Percentiles rank a stretch among this genome's conserved stretches.
Conservation (phyloP, 2,888 invertebrate species). For the Drosophila lutescens region DNA sequence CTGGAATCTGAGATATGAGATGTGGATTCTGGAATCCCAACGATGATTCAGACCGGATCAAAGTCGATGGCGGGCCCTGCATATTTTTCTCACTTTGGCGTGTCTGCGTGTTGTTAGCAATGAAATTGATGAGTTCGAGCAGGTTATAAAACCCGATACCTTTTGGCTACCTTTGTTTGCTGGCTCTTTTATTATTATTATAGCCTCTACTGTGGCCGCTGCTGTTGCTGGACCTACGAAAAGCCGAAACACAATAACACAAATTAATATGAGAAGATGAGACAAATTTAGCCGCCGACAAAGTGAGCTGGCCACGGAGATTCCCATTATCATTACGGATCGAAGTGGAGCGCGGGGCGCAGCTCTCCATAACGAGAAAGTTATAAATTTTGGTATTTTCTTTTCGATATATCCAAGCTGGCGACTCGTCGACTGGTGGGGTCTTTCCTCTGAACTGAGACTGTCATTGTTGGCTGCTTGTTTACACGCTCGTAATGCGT, state of each 20-base stretch:
- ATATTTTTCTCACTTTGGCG: conserved; percentile 78
- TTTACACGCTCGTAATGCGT: conserved; percentile 72
- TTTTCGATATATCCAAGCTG: conserved; percentile 30
- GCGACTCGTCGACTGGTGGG: conserved; percentile 57
- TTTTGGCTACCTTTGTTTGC: conserved; percentile 71
- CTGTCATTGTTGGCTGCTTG: conserved; percentile 75
- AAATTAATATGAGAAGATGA: conserved; percentile 81
- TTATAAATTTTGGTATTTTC: conserved; percentile 82
- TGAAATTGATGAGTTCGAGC: conserved; percentile 80
- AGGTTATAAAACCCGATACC: conserved; percentile 79
- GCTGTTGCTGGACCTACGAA: conserved; percentile 50
- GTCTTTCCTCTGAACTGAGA: conserved; percentile 48
- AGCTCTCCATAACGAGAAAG: conserved; percentile 78
- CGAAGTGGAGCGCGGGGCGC: conserved; percentile 11
- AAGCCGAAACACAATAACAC: conserved; percentile 76
- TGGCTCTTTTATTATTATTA: conserved; percentile 48
- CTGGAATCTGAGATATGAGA: neutral
- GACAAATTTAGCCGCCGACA: conserved; percentile 81
- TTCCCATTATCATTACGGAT: conserved; percentile 25
- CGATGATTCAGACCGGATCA: conserved; percentile 67
- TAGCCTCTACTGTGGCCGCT: conserved; percentile 34
- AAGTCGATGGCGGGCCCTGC: conserved; percentile 49
- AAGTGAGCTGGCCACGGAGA: conserved; percentile 55
- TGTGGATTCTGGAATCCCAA: conserved; percentile 13
- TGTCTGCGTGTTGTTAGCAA: conserved; percentile 80